Evolutionary conservation across 2,888 invertebrate genomes (phyloP).

Genomic region (Blomia tropicalis): DNA sequence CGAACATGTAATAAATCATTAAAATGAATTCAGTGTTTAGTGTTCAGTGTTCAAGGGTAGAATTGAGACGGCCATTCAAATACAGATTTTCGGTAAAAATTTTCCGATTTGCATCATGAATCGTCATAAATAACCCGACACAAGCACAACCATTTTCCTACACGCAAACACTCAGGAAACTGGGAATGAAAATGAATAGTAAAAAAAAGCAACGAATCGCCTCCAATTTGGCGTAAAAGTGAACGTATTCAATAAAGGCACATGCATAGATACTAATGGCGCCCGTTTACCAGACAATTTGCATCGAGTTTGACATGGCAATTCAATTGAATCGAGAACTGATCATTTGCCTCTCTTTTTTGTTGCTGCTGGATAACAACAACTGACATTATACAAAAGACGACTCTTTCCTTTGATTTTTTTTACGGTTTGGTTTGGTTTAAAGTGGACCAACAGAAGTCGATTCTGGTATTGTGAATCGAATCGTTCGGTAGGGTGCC

Average conservation of each 20-base stretch:
- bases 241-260: background rate
- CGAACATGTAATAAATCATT: constrained; percentile 7
- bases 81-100: background rate
- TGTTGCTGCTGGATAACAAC: no score
- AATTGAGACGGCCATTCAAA: background rate
- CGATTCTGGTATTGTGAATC: no score
- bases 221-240: constrained; percentile 3
- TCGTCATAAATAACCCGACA: no score
- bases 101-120: no score
- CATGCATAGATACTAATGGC: background rate
- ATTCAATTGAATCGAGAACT: background rate
- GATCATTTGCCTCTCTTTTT: background rate
- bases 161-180: background rate
- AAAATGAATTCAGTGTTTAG: background rate
- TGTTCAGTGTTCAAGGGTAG: no score
- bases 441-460: no score
- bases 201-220: background rate
- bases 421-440: no score
- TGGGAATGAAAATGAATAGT: background rate
- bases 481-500: no score
- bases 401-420: no score
- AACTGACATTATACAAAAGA: no score
- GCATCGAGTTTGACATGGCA: constrained; percentile 1
- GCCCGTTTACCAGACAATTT: constrained; percentile 11
- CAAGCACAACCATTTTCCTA: no score